Evolutionary conservation across 2,888 invertebrate genomes (phyloP).

Genomic region (Zeuzera pyrina): DNA sequence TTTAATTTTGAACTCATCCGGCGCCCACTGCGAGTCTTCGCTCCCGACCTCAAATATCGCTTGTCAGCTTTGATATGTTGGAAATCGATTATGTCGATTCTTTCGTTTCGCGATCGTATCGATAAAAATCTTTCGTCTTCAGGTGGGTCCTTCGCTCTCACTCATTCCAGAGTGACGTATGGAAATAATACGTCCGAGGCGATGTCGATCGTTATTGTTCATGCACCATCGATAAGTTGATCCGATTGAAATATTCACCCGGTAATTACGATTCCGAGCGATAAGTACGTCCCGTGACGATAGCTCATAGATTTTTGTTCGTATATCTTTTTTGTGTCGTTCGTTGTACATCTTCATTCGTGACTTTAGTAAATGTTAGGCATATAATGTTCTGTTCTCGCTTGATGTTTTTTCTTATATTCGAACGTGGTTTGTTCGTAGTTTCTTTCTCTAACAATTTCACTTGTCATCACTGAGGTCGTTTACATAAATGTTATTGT

Average conservation of each 20-base stretch:
- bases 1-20: constrained; percentile 66
- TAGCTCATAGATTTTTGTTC: constrained; percentile 39
- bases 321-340: constrained; percentile 29
- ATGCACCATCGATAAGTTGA: constrained; percentile 52
- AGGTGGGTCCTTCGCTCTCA: constrained; percentile 35
- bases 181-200: constrained; percentile 48
- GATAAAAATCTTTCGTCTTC: constrained; percentile 48
- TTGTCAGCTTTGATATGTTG: constrained; percentile 56
- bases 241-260: constrained; percentile 64
- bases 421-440: constrained; percentile 44
- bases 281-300: constrained; percentile 42
- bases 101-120: constrained; percentile 40
- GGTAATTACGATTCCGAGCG: constrained; percentile 59
- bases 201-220: constrained; percentile 57
- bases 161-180: constrained; percentile 40
- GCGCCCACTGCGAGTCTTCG: constrained; percentile 56
- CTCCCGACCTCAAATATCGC: constrained; percentile 54
- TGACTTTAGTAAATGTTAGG: constrained; percentile 33
- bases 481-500: constrained; percentile 56
- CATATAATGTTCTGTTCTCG: constrained; percentile 30
- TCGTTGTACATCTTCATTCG: constrained; percentile 39
- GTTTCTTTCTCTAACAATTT: constrained; percentile 46
- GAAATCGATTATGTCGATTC: constrained; percentile 60
- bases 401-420: constrained; percentile 39
- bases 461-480: constrained; percentile 52